Percentiles rank a stretch among this genome's conserved stretches.
Evolutionary conservation across 2,797 vertebrate genomes (phyloP).

Genomic region (Squalus acanthias): DNA sequence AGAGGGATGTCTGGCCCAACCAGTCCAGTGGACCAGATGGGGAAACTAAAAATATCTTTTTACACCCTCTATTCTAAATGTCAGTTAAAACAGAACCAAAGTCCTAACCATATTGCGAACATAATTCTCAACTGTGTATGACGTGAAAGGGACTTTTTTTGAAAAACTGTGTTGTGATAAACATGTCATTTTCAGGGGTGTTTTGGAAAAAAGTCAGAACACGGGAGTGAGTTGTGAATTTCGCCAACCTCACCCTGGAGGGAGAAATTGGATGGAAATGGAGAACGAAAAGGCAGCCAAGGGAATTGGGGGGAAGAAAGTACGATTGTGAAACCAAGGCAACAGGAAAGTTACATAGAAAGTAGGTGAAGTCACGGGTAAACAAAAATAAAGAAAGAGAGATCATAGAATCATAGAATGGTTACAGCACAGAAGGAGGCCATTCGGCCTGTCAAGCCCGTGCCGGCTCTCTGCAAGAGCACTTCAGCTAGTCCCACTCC

Average conservation of each 20-base stretch:
- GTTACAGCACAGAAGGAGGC: too few species aligned
- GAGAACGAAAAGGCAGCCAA: neutral
- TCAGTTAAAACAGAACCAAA: neutral
- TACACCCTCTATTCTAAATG: neutral
- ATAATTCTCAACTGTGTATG: neutral
- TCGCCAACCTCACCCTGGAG: neutral
- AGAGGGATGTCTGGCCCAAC: neutral
- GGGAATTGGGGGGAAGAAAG: neutral
- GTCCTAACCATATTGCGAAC: neutral
- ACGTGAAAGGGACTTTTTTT: too few species aligned
- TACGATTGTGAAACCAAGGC: neutral
- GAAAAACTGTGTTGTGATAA: neutral
- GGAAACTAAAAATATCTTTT: conserved; percentile 6
- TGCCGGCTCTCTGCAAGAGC: too few species aligned
- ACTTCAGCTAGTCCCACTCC: too few species aligned
- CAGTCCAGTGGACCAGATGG: neutral
- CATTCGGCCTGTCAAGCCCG: too few species aligned
- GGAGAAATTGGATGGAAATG: neutral
- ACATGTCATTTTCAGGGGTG: neutral
- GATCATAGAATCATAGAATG: too few species aligned
- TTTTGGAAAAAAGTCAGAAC: neutral
- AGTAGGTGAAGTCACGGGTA: neutral
- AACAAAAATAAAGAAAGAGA: neutral
- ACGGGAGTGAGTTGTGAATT: neutral
- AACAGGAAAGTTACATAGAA: neutral